A percentile compares a stretch with the other conserved stretches of the same genome.
Conservation (phyloP, 2,113 vertebrate species). For the Melanerpes aurifrons region DNA sequence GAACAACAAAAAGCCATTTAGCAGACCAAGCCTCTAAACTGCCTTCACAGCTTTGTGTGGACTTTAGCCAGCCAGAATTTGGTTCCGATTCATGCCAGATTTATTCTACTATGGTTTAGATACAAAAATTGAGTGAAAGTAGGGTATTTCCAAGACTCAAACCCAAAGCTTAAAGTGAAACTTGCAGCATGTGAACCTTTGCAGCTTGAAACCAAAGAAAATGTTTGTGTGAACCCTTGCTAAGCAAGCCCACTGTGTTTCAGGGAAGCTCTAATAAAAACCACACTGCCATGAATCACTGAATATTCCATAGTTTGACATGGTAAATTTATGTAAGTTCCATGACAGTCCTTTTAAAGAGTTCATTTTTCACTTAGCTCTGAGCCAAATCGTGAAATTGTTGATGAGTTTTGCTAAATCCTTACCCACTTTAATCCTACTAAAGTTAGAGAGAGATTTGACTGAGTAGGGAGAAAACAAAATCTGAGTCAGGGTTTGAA, state of each 20-base stretch:
- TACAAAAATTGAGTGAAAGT: conserved; percentile 42
- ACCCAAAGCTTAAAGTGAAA: conserved; percentile 55
- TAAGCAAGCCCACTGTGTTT: conserved; percentile 65
- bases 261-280: conserved; percentile 70
- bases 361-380: conserved; percentile 50
- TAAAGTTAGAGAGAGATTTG: conserved; percentile 15
- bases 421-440: conserved; percentile 22
- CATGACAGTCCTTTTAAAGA: conserved; percentile 65
- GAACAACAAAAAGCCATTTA: conserved; percentile 19
- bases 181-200: conserved; percentile 60
- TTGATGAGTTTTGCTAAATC: conserved; percentile 56
- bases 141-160: conserved; percentile 27
- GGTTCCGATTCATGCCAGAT: conserved; percentile 5
- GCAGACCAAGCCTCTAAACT: background rate
- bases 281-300: conserved; percentile 65
- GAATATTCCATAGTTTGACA: conserved; percentile 56
- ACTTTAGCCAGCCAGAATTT: conserved; percentile 42
- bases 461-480: background rate
- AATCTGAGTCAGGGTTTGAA: conserved; percentile 36
- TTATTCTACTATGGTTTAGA: conserved; percentile 50
- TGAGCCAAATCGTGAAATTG: conserved; percentile 60
- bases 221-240: conserved; percentile 65
- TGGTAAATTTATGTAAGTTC: conserved; percentile 68
- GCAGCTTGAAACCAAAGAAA: conserved; percentile 69
- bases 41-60: conserved; percentile 3